Conservation (phyloP, 2,888 invertebrate genomes). For the Himalopsyche japonica region DNA sequence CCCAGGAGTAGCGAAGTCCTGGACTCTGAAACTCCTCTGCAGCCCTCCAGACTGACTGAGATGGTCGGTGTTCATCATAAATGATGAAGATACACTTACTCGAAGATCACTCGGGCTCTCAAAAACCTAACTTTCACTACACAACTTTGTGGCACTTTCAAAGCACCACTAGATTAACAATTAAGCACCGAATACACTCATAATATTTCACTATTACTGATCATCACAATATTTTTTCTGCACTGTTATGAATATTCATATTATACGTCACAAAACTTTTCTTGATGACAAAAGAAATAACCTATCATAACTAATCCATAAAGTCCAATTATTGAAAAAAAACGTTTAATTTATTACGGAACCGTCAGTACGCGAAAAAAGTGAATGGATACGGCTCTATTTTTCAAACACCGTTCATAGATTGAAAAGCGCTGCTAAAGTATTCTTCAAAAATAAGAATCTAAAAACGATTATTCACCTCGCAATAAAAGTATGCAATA, state of each 20-base stretch:
- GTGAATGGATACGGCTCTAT: no score
- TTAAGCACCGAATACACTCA: not conserved
- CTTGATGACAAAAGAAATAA: no score
- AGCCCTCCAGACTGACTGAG: constrained; percentile 45
- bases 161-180: not conserved
- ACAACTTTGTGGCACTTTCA: not conserved
- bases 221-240: not conserved
- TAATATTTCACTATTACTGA: not conserved
- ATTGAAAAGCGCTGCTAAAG: not conserved
- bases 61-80: constrained; percentile 23
- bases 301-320: no score
- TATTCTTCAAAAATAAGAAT: not conserved
- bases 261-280: no score
- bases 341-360: no score
- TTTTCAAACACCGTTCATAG: not conserved
- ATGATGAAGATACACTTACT: not conserved
- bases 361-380: no score
- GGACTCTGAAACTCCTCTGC: constrained; percentile 60
- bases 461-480: not conserved
- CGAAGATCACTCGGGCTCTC: no score
- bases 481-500: no score
- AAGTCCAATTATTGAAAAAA: no score
- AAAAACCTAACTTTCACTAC: not conserved
- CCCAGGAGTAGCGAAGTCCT: constrained; percentile 60
- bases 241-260: not conserved